These are phyloP conservation scores for Sceloporus undulatus DNA, from an alignment of 2,113 vertebrate genomes.

Conservation along the genomic window DNA sequence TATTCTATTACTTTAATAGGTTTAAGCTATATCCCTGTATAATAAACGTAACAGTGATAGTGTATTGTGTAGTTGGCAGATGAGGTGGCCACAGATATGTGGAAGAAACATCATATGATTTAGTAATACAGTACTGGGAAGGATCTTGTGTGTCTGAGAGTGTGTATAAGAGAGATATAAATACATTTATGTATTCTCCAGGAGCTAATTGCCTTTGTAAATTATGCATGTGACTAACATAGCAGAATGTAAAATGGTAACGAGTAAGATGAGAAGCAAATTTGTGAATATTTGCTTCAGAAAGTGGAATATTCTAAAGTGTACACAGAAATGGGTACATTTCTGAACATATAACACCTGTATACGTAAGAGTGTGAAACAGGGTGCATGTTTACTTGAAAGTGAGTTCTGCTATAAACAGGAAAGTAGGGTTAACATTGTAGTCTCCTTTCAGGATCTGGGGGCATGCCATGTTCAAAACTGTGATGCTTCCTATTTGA, in stretches of 20 bases:
- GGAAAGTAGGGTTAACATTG: background rate
- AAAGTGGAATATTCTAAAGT: too few relatives aligned
- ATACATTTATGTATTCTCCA: background rate
- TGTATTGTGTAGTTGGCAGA: background rate
- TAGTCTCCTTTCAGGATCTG: background rate
- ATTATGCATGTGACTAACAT: background rate
- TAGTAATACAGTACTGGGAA: background rate
- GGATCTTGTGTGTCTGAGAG: background rate
- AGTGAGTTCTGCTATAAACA: background rate
- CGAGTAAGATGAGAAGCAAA: background rate
- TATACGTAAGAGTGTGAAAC: too few relatives aligned
- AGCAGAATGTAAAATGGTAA: background rate
- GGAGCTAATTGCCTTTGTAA: background rate
- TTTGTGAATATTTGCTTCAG: too few relatives aligned
- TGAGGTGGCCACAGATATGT: background rate
- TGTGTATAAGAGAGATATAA: background rate
- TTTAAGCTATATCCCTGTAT: constrained; percentile 7
- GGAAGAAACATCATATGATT: background rate
- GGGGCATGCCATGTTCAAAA: background rate
- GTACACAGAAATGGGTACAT: too few relatives aligned
- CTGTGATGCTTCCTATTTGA: background rate
- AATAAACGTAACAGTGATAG: background rate
- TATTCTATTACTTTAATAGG: background rate
- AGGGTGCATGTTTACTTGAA: background rate
- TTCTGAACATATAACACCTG: too few relatives aligned